Evolutionary conservation across 2,888 invertebrate genomes (phyloP), one percentile per base, ranked within the genome.

Genomic region (Ischnus inquisitorius): DNA sequence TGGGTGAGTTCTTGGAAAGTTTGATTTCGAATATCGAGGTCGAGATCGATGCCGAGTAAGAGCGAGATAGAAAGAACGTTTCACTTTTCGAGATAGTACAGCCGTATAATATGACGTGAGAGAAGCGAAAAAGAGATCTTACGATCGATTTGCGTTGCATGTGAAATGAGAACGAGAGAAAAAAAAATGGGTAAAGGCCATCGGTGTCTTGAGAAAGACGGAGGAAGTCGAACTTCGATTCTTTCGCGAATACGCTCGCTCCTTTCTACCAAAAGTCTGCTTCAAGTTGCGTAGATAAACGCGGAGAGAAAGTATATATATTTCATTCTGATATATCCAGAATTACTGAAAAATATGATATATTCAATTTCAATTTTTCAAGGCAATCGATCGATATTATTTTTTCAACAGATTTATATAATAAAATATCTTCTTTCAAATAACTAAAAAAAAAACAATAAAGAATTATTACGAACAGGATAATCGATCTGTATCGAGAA

Each of bases 1-100:
- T n/a, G 57, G 57, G 80, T 67, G 83, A 78, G 74, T 84, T 84
- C 81, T 78, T 84, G 84, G 84, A 84, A 81, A 84, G 84, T 84
- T 84, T 84, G 75, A 84, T 84, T 81, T 81, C 84, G 84, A 78
- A 78, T 84, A 84, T 84, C 84, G 84, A 84, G 84, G 84, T 81
- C 81, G 80, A 57, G 77, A 81, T 84, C 78, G 80, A 79, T 60
- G 82, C 48, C n/a, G 62, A 8, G 34, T 14, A 39, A 65, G 28
- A 39, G 48, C 57, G 78, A 71, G 64, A 71, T 71, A 83, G 76
- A 71, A 65, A 67, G 71, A 80, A 65, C 78, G 84, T 84, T 84
- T 84, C 84, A 84, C 84, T 84, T 81, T 84, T 84, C 69, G 78
- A 64, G 62, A 78, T 75, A 28, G 71, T 60, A 41, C 19, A 22